Conservation (phyloP, 2,113 vertebrate genomes). For the Saccopteryx leptura region DNA sequence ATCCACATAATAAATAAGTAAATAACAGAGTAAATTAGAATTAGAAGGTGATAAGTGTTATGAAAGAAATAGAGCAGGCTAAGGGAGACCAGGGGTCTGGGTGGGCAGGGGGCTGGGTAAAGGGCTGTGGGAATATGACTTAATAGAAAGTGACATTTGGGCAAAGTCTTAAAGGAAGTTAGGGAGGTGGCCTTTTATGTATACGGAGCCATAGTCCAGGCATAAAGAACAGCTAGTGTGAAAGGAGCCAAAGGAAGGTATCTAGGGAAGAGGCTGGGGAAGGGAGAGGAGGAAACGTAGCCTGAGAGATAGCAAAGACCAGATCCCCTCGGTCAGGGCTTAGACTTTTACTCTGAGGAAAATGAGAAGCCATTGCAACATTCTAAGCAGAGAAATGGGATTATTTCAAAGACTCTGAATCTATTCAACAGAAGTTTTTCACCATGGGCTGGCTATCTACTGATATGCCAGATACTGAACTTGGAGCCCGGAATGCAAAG, state of each 20-base stretch:
- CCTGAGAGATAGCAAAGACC: neutral
- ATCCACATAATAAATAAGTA: neutral
- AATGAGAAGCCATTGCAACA: neutral
- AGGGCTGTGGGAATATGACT: neutral
- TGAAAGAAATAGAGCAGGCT: neutral
- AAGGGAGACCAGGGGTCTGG: neutral
- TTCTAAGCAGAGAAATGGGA: neutral
- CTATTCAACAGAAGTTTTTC: neutral
- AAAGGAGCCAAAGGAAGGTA: rapidly evolving
- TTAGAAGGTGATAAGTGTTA: neutral
- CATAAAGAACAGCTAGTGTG: neutral
- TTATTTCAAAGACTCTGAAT: slow-evolving; percentile 1
- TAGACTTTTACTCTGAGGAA: neutral
- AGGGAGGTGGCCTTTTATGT: neutral
- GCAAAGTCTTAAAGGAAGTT: neutral
- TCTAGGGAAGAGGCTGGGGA: rapidly evolving
- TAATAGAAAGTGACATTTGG: slow-evolving; percentile 11
- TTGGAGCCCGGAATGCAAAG: neutral
- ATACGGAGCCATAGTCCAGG: neutral
- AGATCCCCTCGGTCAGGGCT: neutral
- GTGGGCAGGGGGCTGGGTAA: no score
- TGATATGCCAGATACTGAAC: neutral
- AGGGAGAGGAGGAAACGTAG: rapidly evolving
- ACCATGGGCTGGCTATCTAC: neutral
- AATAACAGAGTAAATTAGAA: neutral